phyloP scores from a whole-genome alignment of 2,113 vertebrate genomes.

The Coptodon rendalli region DNA sequence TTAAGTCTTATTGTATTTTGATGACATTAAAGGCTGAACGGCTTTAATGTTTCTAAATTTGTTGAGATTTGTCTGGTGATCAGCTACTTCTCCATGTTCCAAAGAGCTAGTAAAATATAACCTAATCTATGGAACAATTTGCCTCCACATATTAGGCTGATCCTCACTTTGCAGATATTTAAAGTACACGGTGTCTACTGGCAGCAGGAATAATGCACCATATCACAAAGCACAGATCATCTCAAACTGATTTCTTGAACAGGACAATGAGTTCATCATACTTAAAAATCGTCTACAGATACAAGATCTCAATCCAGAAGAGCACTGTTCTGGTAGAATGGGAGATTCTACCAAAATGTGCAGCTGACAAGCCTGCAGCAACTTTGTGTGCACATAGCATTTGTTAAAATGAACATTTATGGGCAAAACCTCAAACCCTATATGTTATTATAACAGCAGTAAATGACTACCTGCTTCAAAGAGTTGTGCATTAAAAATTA shows the following conservation, averaged over 20 bases:
- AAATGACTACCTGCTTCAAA: background rate
- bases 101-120: background rate
- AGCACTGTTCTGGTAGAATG: background rate
- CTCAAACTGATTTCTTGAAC: background rate
- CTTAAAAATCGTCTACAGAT: accelerated
- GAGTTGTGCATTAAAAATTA: background rate
- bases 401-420: background rate
- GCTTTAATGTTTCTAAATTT: background rate
- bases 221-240: background rate
- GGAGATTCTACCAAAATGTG: background rate
- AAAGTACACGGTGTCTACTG: background rate
- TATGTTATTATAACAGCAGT: background rate
- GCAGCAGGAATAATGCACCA: background rate
- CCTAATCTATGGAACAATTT: background rate
- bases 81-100: background rate
- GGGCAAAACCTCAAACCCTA: background rate
- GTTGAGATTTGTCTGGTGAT: background rate
- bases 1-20: background rate
- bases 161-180: background rate
- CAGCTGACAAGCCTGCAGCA: background rate
- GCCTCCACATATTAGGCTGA: background rate
- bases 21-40: background rate
- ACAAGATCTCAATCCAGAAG: background rate
- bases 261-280: background rate
- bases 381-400: background rate